Conservation (phyloP, 2,113 vertebrate species). For the Psammodynastes pulverulentus region DNA sequence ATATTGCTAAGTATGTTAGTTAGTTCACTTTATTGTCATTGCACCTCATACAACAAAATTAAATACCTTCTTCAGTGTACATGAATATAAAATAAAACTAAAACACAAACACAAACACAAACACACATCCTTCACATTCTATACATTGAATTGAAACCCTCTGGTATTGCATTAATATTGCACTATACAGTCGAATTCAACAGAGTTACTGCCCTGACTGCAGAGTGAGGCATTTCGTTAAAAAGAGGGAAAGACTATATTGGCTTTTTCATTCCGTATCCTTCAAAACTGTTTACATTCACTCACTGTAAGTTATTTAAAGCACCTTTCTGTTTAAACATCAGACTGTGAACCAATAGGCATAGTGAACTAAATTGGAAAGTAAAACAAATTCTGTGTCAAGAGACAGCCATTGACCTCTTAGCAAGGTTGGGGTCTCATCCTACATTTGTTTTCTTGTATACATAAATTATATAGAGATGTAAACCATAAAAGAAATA, state of each 20-base stretch:
- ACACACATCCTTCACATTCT: too few relatives aligned
- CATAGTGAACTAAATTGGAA: not conserved
- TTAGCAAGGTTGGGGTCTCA: not conserved
- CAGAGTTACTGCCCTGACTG: too few relatives aligned
- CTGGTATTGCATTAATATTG: too few relatives aligned
- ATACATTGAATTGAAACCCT: too few relatives aligned
- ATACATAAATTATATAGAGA: not conserved
- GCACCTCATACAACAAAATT: too few relatives aligned
- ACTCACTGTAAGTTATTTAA: not conserved
- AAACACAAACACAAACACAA: too few relatives aligned
- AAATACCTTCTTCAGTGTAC: too few relatives aligned
- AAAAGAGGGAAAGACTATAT: not conserved
- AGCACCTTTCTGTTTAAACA: not conserved
- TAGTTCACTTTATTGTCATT: too few relatives aligned
- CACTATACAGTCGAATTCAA: too few relatives aligned
- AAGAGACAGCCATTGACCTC: not conserved
- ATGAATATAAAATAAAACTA: too few relatives aligned
- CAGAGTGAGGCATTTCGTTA: not conserved
- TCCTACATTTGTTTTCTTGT: not conserved
- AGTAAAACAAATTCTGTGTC: not conserved
- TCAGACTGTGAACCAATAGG: not conserved
- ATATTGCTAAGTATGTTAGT: not conserved
- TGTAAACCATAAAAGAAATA: not conserved
- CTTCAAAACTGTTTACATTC: not conserved
- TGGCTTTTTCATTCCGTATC: not conserved